These are phyloP conservation scores for Spodoptera littoralis DNA, from an alignment of 2,888 invertebrate genomes.

Conservation along the genomic window DNA sequence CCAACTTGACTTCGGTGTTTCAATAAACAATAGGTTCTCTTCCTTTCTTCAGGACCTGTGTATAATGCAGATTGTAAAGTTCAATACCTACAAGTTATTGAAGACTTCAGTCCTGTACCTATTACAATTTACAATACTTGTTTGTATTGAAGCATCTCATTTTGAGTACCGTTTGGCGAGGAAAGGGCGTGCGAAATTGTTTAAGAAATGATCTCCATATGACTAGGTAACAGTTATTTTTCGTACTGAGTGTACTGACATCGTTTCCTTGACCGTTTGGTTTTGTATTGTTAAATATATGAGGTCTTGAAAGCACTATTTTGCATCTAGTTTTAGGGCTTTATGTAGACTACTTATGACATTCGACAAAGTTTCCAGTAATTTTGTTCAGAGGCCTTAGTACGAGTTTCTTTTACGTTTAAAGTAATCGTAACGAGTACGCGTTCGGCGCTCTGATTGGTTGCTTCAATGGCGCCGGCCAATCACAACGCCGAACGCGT, in stretches of 20 bases:
- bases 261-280: constrained; percentile 2
- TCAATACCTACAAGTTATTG: constrained; percentile 1
- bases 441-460: too few relatives aligned
- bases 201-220: constrained; percentile 43
- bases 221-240: constrained; percentile 33
- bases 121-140: neutral
- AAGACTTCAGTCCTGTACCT: constrained; percentile 5
- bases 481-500: too few relatives aligned
- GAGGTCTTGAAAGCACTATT: too few relatives aligned
- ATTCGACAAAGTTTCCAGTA: too few relatives aligned
- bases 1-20: neutral
- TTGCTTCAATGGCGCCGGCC: too few relatives aligned
- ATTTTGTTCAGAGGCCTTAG: too few relatives aligned
- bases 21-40: neutral
- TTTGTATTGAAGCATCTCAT: constrained; percentile 35
- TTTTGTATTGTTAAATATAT: too few relatives aligned
- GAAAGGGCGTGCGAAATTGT: constrained; percentile 44
- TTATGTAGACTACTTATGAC: too few relatives aligned
- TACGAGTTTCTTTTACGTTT: too few relatives aligned
- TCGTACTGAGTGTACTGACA: constrained; percentile 6
- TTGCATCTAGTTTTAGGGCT: too few relatives aligned
- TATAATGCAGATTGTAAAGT: constrained; percentile 3
- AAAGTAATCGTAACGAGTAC: too few relatives aligned
- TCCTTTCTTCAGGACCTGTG: constrained; percentile 3
- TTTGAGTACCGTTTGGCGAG: constrained; percentile 37